Base-by-base conservation (phyloP, 1,140 invertebrate species). In the Daktulosphaira vitifoliae region DNA sequence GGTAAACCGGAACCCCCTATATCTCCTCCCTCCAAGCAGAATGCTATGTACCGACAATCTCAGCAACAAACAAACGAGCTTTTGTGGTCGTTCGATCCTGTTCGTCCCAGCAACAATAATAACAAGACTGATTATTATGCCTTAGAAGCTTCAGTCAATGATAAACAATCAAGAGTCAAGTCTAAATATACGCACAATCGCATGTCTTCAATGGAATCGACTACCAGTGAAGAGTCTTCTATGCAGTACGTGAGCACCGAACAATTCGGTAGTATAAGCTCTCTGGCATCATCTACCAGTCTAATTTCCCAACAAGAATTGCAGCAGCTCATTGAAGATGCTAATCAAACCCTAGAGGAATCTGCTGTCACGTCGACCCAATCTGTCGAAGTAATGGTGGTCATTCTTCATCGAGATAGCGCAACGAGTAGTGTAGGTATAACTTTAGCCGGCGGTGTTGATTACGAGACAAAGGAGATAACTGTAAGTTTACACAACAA, bases 401-500 rank as follows among this genome's bases (percentile, higher is more conserved):
- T 82, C 2, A 74, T 83, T 3, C 72, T 84, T 23, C 81, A 83
- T 69, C 77, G 82, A 66, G 80, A 84, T 69, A 78, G 80, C 66
- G 78, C 81, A 8, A 84, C 83, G 25, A 83, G 87, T 7, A 89
- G 86, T 71, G 84, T 93, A 42, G 91, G 91, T 15, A 87, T 93
- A 48, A 91, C 88, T 6, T 75, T 94, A 51, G 89, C 89, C 44
- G 90, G 90, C 46, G 90, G 91, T 5, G 82, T 84, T 5, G 90
- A 93, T 72, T 92, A 90, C 74, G 90, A 93, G 77, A 83, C 84
- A 67, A 93, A 92, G 76, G 88, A 92, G 76, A 91, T 93, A 51
- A 92, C 89, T 66, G 88, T 90, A 75, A 78, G 81, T 72, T 11
- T 33, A 33, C n/a, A 33, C 29, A 33, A 11, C 29, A 33, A n/a